A percentile compares a stretch with the other conserved stretches of the same genome.
Evolutionary conservation across 2,797 vertebrate genomes (phyloP).

Genomic region (Poecile montanus): DNA sequence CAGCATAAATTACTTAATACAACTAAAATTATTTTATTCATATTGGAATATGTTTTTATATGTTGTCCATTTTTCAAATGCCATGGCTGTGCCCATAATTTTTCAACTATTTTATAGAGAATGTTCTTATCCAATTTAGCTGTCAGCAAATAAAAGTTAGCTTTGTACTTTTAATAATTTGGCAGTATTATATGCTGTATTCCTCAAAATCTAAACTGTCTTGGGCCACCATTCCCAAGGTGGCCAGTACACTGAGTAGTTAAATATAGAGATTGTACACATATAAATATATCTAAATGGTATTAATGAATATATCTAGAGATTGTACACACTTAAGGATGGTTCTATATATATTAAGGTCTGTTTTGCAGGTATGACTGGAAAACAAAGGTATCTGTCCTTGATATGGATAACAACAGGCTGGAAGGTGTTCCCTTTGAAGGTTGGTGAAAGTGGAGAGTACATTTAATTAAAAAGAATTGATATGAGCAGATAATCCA

Average conservation of each 20-base stretch:
- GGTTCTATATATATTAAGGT: neutral
- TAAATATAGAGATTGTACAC: neutral
- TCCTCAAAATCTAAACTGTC: neutral
- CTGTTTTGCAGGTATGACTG: neutral
- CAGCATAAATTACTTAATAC: neutral
- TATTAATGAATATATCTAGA: neutral
- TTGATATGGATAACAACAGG: neutral
- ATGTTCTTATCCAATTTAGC: neutral
- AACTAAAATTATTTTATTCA: neutral
- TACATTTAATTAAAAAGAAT: neutral
- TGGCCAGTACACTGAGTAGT: neutral
- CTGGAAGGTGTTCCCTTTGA: neutral
- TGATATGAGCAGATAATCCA: neutral
- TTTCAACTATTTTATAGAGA: neutral
- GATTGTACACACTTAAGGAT: fast-evolving
- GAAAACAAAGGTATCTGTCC: neutral
- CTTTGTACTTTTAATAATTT: neutral
- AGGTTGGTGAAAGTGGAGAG: neutral
- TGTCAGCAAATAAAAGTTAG: neutral
- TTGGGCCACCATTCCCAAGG: neutral
- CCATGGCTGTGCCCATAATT: neutral
- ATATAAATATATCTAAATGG: no score
- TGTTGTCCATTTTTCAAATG: neutral
- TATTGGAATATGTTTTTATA: neutral
- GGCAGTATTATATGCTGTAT: neutral